Percentiles rank a stretch among this genome's conserved stretches.
Evolutionary conservation across 2,888 invertebrate genomes (phyloP).

Genomic region (Penaeus monodon): DNA sequence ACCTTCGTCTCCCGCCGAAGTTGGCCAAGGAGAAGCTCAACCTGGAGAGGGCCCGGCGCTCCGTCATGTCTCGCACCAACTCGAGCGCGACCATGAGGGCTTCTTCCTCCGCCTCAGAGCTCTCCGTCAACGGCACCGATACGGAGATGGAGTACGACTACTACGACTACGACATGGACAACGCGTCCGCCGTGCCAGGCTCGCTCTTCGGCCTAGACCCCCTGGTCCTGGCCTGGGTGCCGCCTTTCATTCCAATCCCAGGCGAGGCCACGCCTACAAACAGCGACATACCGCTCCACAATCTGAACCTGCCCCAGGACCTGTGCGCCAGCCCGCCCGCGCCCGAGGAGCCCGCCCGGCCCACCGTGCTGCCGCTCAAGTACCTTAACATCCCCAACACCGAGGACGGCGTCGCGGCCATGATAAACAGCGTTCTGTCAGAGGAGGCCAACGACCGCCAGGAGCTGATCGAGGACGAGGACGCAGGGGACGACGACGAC

Average conservation of each 20-base stretch:
- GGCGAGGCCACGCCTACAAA: conserved; percentile 25
- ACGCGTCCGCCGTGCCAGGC: conserved; percentile 67
- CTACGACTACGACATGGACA: conserved; percentile 68
- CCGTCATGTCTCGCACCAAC: conserved; percentile 82
- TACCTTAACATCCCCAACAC: conserved; percentile 37
- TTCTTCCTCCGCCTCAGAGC: conserved; percentile 89
- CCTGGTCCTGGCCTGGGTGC: conserved; percentile 67
- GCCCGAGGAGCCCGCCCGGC: conserved; percentile 19
- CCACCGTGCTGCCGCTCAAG: conserved; percentile 22
- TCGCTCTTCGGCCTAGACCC: conserved; percentile 68
- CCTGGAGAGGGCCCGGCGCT: conserved; percentile 77
- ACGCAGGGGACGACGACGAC: conserved; percentile 6
- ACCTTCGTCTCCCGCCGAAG: conserved; percentile 27
- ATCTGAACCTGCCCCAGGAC: conserved; percentile 13
- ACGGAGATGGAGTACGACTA: conserved; percentile 68
- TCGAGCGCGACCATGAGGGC: conserved; percentile 88
- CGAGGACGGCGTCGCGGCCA: not conserved
- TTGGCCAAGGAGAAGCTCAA: conserved; percentile 48
- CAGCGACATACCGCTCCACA: conserved; percentile 30
- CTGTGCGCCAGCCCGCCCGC: conserved; percentile 36
- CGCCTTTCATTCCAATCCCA: conserved; percentile 39
- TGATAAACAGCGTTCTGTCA: conserved; percentile 31
- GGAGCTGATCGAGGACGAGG: conserved; percentile 19
- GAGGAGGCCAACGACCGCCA: conserved; percentile 46
- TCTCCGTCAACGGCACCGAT: conserved; percentile 83